Base-by-base conservation (phyloP, 2,113 vertebrate species). In the Peromyscus californicus region DNA sequence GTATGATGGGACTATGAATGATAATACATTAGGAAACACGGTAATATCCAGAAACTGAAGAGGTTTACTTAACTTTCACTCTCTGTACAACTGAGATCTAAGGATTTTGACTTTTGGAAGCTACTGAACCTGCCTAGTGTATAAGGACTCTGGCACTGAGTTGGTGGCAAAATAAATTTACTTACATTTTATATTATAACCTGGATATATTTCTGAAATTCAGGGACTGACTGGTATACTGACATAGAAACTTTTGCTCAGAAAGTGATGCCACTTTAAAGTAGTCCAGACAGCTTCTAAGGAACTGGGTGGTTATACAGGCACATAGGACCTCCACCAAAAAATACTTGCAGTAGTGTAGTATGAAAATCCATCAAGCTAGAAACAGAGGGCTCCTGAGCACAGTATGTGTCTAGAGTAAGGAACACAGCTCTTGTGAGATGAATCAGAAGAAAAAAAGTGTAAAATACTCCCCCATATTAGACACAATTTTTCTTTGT, bases 341-440 rank as follows among this genome's bases (percentile, higher is more conserved):
- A 72, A 72, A 36, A 21, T 19, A n/a, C 21, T 21, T 29, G 16
- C 0, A 31, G 24, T 13, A 7, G 3, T n/a, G 7, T 2, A 4
- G 3, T 24, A 36, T 0, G n/a, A 42, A 33, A 67, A 54, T 12
- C 9, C 82, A 59, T 19, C 33, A 13, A 22, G 26, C 24, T 39
- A 76, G 31, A 63, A 29, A 1, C 2, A 21, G 29, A 26, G 8
- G 59, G 0, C 39, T 36, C 19, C 2, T 33, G 22, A 45, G 3
- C 3, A n/a, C 9, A 16, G 17, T 45, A 0, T 19, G 3, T 9
- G 29, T 7, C 12, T 22, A 4, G 7, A 4, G 0, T 3, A 7
- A 16, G 10, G 54, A 24, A 10, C 5, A 54, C 13, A 0, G 4
- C 1, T 82, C 31, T 22, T 80, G 29, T 26, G 7, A 29, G 57